These are phyloP conservation scores for Dromius quadrimaculatus DNA, from an alignment of 2,888 invertebrate species.

Conservation along the genomic window DNA sequence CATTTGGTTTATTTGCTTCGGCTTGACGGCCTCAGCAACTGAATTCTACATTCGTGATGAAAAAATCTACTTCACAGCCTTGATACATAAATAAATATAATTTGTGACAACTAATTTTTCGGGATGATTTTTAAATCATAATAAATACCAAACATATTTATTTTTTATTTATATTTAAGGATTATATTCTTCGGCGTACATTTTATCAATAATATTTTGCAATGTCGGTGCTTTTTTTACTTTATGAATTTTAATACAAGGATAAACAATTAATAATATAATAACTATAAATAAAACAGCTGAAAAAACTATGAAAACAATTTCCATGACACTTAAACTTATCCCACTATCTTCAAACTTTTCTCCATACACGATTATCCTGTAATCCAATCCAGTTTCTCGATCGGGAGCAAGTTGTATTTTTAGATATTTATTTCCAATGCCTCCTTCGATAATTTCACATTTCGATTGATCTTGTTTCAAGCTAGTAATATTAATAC, in stretches of 20 bases:
- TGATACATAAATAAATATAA: no score
- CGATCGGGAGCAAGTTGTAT: not conserved
- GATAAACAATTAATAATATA: conserved; percentile 21
- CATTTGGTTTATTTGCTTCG: no score
- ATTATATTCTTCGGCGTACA: conserved; percentile 16
- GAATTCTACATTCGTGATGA: no score
- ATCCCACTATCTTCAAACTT: not conserved
- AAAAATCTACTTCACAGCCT: no score
- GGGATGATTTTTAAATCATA: not conserved
- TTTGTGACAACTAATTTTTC: not conserved
- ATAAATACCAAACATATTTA: not conserved
- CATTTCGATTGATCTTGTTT: conserved; percentile 9
- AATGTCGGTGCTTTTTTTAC: conserved; percentile 16
- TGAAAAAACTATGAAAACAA: conserved; percentile 12
- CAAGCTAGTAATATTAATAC: conserved; percentile 35
- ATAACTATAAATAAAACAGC: conserved; percentile 4
- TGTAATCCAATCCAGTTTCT: not conserved
- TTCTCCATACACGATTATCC: conserved; percentile 13
- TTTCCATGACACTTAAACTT: not conserved
- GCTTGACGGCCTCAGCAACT: no score
- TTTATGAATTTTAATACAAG: conserved; percentile 12
- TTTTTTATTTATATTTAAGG: not conserved
- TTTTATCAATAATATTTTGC: conserved; percentile 32
- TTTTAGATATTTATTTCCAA: conserved; percentile 8
- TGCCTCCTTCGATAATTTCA: conserved; percentile 12